A percentile compares a stretch with the other conserved stretches of the same genome.
These are phyloP conservation scores for Gymnothorax javanicus DNA, from an alignment of 2,797 vertebrate genomes.

Conservation along the genomic window DNA sequence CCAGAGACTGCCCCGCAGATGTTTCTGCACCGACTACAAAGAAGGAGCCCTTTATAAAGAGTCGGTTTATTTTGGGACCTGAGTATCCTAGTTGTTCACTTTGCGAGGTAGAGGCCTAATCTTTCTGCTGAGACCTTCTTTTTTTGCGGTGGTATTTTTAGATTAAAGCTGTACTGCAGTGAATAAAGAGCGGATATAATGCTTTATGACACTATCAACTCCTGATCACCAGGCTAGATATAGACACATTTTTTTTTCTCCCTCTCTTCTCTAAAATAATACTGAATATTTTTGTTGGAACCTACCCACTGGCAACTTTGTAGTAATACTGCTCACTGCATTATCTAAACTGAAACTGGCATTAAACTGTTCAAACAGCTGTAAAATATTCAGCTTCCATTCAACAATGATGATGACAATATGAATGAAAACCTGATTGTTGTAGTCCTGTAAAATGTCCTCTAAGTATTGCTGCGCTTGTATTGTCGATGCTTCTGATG, in stretches of 20 bases:
- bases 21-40: constrained; percentile 83
- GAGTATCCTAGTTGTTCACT: constrained; percentile 71
- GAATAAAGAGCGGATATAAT: constrained; percentile 74
- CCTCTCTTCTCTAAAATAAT: constrained; percentile 10
- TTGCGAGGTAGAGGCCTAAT: constrained; percentile 64
- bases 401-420: background rate
- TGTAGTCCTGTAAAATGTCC: background rate
- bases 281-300: constrained; percentile 21
- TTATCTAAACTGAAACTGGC: background rate
- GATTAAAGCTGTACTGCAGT: constrained; percentile 74
- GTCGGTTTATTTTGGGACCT: constrained; percentile 75
- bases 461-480: background rate
- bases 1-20: constrained; percentile 82
- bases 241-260: constrained; percentile 26
- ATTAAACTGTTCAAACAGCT: background rate
- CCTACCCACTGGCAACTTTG: background rate
- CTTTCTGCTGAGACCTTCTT: constrained; percentile 71
- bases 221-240: constrained; percentile 58
- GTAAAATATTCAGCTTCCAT: background rate
- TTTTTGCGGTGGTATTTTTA: constrained; percentile 77
- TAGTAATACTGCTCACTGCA: background rate
- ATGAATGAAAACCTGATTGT: background rate
- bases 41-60: constrained; percentile 80
- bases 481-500: background rate
- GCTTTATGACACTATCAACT: constrained; percentile 75